Evolutionary conservation across 2,797 vertebrate genomes (phyloP).

Genomic region (Oryzias sinensis): DNA sequence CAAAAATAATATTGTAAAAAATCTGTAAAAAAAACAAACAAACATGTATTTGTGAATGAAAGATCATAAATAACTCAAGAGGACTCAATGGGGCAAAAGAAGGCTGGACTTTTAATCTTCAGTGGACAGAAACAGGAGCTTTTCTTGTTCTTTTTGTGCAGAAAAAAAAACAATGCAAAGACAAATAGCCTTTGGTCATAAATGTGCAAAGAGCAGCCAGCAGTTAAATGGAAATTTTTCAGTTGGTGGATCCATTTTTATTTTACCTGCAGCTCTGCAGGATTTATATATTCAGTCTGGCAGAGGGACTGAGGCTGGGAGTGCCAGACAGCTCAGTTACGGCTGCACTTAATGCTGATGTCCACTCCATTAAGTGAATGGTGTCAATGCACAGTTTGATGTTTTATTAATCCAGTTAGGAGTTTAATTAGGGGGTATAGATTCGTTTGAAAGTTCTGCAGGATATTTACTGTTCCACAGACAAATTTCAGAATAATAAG

Average conservation of each 20-base stretch:
- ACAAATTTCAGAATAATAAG: slow-evolving; percentile 24
- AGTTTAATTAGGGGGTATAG: slow-evolving; percentile 39
- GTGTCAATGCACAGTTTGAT: slow-evolving; percentile 34
- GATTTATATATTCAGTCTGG: slow-evolving; percentile 29
- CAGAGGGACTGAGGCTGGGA: slow-evolving; percentile 11
- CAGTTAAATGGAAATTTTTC: slow-evolving; percentile 37
- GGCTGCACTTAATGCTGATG: slow-evolving; percentile 37
- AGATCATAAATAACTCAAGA: no score
- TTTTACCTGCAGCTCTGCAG: slow-evolving; percentile 29
- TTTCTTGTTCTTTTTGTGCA: slow-evolving; percentile 21
- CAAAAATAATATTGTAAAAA: no score
- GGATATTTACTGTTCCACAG: slow-evolving; percentile 33
- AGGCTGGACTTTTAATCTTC: neutral
- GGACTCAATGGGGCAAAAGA: neutral
- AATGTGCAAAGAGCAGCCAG: slow-evolving; percentile 31
- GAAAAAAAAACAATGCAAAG: slow-evolving; percentile 11
- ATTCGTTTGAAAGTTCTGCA: slow-evolving; percentile 23
- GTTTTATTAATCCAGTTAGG: slow-evolving; percentile 53
- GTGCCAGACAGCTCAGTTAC: slow-evolving; percentile 27
- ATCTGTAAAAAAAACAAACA: no score
- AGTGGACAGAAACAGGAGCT: neutral
- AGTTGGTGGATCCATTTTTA: slow-evolving; percentile 26
- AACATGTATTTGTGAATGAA: no score
- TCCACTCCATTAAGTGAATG: slow-evolving; percentile 41
- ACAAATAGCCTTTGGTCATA: slow-evolving; percentile 35